A percentile compares a stretch with the other conserved stretches of the same genome.
Conservation (phyloP, 2,797 vertebrate species). For the Mergus octosetaceus region DNA sequence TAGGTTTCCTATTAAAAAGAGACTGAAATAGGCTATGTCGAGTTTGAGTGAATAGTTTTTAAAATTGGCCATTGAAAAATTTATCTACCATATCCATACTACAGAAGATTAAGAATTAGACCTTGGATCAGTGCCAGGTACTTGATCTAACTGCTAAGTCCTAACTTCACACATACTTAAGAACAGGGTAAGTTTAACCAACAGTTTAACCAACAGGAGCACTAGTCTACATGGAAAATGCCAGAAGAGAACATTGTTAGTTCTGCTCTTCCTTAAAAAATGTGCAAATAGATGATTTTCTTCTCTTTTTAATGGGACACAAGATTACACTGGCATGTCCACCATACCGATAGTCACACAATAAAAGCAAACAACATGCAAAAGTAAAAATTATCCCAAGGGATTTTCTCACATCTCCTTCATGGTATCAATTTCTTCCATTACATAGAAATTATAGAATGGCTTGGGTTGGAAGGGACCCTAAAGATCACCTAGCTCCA, state of each 20-base stretch:
- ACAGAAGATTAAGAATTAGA: constrained; percentile 61
- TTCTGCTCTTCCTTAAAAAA: background rate
- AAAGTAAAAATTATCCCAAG: background rate
- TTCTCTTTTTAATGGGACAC: background rate
- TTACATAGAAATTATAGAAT: background rate
- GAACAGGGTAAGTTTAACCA: background rate
- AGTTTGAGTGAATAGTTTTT: constrained; percentile 60
- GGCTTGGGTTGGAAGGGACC: too few species aligned
- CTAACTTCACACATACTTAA: constrained; percentile 1
- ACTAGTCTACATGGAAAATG: background rate
- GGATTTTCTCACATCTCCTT: background rate
- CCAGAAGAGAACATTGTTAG: background rate
- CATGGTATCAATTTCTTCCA: background rate
- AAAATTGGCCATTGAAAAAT: constrained; percentile 57
- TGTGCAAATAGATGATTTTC: background rate
- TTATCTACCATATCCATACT: constrained; percentile 54
- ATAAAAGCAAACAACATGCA: background rate
- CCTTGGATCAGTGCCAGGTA: constrained; percentile 39
- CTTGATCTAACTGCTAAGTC: constrained; percentile 30
- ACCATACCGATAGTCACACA: background rate
- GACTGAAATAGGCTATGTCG: constrained; percentile 37
- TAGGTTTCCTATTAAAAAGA: constrained; percentile 57
- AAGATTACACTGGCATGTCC: background rate
- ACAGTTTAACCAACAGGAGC: background rate
- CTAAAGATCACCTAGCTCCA: too few species aligned